phyloP scores from a whole-genome alignment of 2,797 vertebrate species.

The Tapera naevia region DNA sequence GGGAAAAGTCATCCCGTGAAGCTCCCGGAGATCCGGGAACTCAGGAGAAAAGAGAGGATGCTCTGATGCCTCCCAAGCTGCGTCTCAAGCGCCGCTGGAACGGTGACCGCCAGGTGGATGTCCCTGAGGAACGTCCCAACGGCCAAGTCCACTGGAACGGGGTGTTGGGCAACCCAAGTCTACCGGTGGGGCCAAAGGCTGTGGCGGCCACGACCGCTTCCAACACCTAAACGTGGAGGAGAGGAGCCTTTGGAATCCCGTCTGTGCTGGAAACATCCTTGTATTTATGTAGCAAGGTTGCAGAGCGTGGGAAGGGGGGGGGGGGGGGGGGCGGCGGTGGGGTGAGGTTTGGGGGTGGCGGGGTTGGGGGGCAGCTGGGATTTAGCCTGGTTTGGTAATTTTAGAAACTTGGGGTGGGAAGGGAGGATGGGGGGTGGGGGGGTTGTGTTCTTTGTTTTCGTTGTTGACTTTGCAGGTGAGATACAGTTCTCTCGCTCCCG shows the following conservation, averaged over 20 bases:
- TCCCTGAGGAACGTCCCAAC: conserved; percentile 39
- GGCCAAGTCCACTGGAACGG: conserved; percentile 61
- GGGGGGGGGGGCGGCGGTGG: no score
- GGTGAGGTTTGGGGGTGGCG: no score
- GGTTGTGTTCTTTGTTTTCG: no score
- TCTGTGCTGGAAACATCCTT: not conserved
- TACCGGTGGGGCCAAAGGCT: conserved; percentile 25
- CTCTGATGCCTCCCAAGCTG: conserved; percentile 78
- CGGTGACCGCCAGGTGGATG: conserved; percentile 51
- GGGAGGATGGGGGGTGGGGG: no score
- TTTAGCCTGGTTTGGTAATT: conserved; percentile 49
- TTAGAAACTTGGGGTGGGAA: not conserved
- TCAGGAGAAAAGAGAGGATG: conserved; percentile 71
- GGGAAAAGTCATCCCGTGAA: not conserved
- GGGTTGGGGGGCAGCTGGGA: no score
- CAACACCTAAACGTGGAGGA: conserved; percentile 63
- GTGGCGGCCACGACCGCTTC: conserved; percentile 52
- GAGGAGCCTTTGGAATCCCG: not conserved
- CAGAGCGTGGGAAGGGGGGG: not conserved
- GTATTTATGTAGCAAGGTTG: conserved; percentile 73
- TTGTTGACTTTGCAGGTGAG: no score
- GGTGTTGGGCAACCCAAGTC: not conserved
- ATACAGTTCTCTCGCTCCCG: no score
- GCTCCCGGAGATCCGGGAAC: accelerated
- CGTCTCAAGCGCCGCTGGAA: conserved; percentile 80